A percentile compares a stretch with the other conserved stretches of the same genome.
Evolutionary conservation across 2,113 vertebrate genomes (phyloP).

Genomic region (Eclectus roratus): DNA sequence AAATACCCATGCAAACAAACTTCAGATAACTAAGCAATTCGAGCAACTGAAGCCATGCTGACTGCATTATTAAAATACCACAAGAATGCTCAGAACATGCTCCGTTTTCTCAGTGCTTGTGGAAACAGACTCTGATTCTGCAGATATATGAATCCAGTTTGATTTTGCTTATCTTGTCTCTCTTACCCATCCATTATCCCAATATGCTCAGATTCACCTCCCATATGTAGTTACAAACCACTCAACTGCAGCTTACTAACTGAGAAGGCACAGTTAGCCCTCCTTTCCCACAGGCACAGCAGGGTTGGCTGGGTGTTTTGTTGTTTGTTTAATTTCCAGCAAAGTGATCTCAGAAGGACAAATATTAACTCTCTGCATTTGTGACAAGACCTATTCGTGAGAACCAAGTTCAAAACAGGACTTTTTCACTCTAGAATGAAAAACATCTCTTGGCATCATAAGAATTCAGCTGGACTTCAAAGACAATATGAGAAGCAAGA

Average conservation of each 20-base stretch:
- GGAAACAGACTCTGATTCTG: neutral
- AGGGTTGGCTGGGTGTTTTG: neutral
- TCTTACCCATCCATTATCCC: neutral
- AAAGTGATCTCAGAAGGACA: constrained; percentile 14
- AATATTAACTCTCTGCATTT: neutral
- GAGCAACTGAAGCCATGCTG: neutral
- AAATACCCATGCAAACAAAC: neutral
- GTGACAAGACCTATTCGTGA: neutral
- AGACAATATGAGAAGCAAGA: neutral
- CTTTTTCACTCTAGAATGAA: neutral
- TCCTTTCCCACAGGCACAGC: constrained; percentile 37
- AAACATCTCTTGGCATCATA: neutral
- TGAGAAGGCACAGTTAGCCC: neutral
- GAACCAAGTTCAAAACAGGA: neutral
- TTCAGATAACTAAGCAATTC: neutral
- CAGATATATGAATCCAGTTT: neutral
- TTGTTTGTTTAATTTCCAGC: constrained; percentile 21
- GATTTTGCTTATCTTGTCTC: neutral
- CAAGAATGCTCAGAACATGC: neutral
- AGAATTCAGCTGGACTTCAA: neutral
- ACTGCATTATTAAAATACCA: neutral
- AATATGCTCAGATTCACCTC: neutral
- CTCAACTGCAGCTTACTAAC: neutral
- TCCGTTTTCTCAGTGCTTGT: neutral
- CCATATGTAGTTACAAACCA: neutral